Percentiles rank a stretch among this genome's conserved stretches.
Evolutionary conservation across 1,140 invertebrate genomes (phyloP).

Genomic region (Panulirus ornatus): DNA sequence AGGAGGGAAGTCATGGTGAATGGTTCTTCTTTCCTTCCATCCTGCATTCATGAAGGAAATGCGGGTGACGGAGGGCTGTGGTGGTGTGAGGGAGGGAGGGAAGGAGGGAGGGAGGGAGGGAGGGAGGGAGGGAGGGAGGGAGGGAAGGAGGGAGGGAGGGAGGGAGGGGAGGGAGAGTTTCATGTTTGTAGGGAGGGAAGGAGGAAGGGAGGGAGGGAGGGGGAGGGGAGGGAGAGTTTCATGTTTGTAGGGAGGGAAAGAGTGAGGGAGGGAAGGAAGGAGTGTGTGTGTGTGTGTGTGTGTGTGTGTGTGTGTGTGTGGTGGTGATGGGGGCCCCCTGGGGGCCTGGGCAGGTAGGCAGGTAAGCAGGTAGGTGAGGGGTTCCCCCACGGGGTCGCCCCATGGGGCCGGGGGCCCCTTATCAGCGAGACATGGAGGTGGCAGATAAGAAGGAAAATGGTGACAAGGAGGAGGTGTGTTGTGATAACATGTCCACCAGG

Average conservation of each 20-base stretch:
- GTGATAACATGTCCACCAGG: too few relatives aligned
- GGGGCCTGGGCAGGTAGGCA: too few relatives aligned
- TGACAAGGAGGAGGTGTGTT: too few relatives aligned
- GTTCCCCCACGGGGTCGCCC: too few relatives aligned
- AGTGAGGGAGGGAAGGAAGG: not conserved
- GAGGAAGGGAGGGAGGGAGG: too few relatives aligned
- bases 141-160: not conserved
- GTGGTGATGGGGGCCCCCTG: too few relatives aligned
- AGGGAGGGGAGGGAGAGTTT: not conserved
- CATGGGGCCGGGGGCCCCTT: too few relatives aligned
- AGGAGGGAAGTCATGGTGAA: too few relatives aligned
- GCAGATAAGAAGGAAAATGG: too few relatives aligned
- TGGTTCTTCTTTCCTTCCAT: not conserved
- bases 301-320: conserved; percentile 18
- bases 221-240: not conserved
- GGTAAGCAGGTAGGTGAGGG: too few relatives aligned
- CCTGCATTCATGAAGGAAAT: too few relatives aligned
- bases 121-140: not conserved
- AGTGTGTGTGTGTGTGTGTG: conserved; percentile 18
- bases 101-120: not conserved
- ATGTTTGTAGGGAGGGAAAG: not conserved
- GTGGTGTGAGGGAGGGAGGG: not conserved
- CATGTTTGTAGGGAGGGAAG: not conserved
- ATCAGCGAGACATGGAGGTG: too few relatives aligned
- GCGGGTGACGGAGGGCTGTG: not conserved